Base-by-base conservation (phyloP, 2,888 invertebrate species). In the Ecliptopera silaceata region DNA sequence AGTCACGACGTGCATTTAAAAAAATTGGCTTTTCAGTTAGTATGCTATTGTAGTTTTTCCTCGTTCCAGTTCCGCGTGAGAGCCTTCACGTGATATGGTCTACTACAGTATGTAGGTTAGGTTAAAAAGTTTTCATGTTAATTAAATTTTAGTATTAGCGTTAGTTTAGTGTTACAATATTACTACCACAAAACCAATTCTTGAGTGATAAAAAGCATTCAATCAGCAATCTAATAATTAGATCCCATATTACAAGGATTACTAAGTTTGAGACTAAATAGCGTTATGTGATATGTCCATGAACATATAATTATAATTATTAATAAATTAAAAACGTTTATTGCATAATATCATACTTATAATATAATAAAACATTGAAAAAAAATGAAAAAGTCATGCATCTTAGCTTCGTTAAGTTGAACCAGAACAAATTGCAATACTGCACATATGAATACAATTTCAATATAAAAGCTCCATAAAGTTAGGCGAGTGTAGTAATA, bases 1-100 rank as follows among this genome's bases (percentile, higher is more conserved):
- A 42, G 73, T 71, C 70, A 68, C 57, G 74, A 72, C 79, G 74
- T 79, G 77, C 79, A 80, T 82, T 81, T 74, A 53, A 74, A 78
- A 85, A 85, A 83, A 81, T 68, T 77, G 74, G 74, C 77, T 80
- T 80, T 80, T 72, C 73, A 77, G 74, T 75, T 76, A 76, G 77
- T 74, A 67, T 58, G 56, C 69, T 66, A 79, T 82, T 81, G 82
- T 81, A 70, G 71, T 82, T 79, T 77, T 73, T 70, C 72, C 65
- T 74, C 74, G 77, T 62, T 74, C 75, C 66, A 81, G 76, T 82
- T 82, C 72, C 68, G 61, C 68, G 69, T 64, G 65, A 44, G n/a
- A 29, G 41, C 38, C 38, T 38, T 31, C 15, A 12, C 15, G 36
- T 6, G 4, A 3, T 36, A 36, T 31, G n/a, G 11, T 31, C 11